These are phyloP conservation scores for Characodon lateralis DNA, from an alignment of 2,797 vertebrate species.

Conservation along the genomic window DNA sequence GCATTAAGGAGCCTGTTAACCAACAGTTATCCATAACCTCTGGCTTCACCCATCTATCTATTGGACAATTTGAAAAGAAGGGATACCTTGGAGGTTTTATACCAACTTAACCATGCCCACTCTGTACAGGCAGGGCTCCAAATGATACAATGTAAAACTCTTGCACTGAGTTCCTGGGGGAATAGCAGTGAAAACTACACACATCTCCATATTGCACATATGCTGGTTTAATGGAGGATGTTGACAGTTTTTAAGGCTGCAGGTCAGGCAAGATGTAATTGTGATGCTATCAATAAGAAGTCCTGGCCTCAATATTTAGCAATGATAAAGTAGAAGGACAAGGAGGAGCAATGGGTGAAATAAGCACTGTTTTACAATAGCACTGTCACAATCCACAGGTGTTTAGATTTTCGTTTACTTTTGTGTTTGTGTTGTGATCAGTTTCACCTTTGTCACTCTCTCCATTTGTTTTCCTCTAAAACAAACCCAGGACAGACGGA, in stretches of 20 bases:
- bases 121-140: not conserved
- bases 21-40: not conserved
- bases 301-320: not conserved
- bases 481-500: too few relatives aligned
- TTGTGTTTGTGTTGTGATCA: too few relatives aligned
- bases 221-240: not conserved
- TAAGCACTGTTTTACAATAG: too few relatives aligned
- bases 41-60: not conserved
- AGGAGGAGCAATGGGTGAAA: too few relatives aligned
- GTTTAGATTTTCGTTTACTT: too few relatives aligned
- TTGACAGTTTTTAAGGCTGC: not conserved
- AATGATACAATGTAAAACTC: not conserved
- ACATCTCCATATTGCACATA: not conserved
- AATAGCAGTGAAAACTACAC: not conserved
- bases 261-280: not conserved
- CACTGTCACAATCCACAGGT: too few relatives aligned
- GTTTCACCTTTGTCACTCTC: too few relatives aligned
- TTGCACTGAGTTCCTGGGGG: not conserved
- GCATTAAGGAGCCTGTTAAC: not conserved
- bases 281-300: not conserved
- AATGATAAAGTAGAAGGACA: not conserved
- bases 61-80: not conserved
- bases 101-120: not conserved
- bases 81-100: not conserved
- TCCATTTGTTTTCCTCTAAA: too few relatives aligned